Evolutionary conservation across 2,888 invertebrate species (phyloP).

Genomic region (Drosophila aldrichi): DNA sequence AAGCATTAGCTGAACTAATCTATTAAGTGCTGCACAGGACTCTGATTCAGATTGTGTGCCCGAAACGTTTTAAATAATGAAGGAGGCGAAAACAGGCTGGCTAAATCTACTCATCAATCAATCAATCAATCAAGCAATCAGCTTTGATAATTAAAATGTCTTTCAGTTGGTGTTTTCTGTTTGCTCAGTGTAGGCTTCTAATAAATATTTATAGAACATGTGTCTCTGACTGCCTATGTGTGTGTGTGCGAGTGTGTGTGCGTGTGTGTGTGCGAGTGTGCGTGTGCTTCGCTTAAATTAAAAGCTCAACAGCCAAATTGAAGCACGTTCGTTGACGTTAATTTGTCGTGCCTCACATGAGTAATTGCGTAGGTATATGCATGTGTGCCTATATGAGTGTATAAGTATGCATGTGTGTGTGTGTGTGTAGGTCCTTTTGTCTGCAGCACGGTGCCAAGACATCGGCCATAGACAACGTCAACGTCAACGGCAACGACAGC

Average conservation of each 20-base stretch:
- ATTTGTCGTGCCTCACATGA: conserved; percentile 61
- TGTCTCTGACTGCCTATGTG: not conserved
- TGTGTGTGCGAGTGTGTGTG: conserved; percentile 10
- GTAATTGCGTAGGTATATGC: conserved; percentile 41
- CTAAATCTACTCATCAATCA: not conserved
- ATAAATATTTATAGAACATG: conserved; percentile 26
- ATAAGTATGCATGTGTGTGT: not conserved
- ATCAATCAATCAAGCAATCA: conserved; percentile 14
- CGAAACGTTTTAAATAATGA: not conserved
- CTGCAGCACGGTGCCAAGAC: conserved; percentile 32
- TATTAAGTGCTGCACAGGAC: conserved; percentile 8
- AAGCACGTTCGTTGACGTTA: conserved; percentile 67
- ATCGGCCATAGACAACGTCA: conserved; percentile 16
- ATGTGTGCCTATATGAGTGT: not conserved
- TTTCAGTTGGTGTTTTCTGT: not conserved
- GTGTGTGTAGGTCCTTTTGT: conserved; percentile 12
- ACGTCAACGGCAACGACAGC: conserved; percentile 14
- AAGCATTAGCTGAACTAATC: conserved; percentile 3
- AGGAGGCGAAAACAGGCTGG: not conserved
- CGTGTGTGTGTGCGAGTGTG: conserved; percentile 14
- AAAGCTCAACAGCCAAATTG: conserved; percentile 65
- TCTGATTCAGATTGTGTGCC: not conserved
- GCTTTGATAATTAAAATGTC: conserved; percentile 11
- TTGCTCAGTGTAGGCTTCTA: conserved; percentile 22
- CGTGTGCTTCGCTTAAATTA: conserved; percentile 43